Evolutionary conservation across 2,113 vertebrate species (phyloP), one percentile per base, ranked within the genome.

Genomic region (Cochlearius cochlearius): DNA sequence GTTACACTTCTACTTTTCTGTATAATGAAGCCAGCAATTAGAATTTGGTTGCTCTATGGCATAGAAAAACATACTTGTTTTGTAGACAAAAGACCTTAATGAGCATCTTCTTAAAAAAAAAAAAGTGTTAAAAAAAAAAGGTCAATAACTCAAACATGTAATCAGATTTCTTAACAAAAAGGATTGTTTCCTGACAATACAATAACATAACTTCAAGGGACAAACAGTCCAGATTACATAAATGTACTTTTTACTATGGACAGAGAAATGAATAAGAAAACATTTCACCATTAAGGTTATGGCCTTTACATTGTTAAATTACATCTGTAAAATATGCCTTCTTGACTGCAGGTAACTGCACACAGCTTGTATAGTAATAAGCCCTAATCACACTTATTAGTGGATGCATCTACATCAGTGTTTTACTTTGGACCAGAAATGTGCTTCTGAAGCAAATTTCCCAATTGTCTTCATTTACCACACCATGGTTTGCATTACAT

Each of bases 21-120:
- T 98, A 98, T 98, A 98, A 98, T 98, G 97, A 98, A 98, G 94
- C 96, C 98, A 98, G 97, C 98, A 98, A 98, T 98, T 98, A 98
- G 97, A 98, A 98, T 98, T 98, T 98, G 98, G 98, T 98, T 98
- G 97, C 97, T 98, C 97, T 97, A 96, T 98, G 97, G 95, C 97
- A 98, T 96, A 97, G 72, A 92, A 98, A 98, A 98, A 97, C 97
- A 98, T 96, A 95, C 95, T 98, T 98, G 97, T 97, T 98, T 98
- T 97, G 92, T 93, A 98, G 97, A 98, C 98, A 98, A 98, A 98
- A 97, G 97, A 97, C 97, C 94, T 97, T 98, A 98, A 98, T 97
- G 97, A 98, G 96, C 88, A 97, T 96, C 86, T 90, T 91, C 73
- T 81, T 94, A 82, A 68, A 93, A 80, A 85, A 93, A 75, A 77